Conservation (phyloP, 2,888 invertebrate species). For the Arrhopalites spinosus region DNA sequence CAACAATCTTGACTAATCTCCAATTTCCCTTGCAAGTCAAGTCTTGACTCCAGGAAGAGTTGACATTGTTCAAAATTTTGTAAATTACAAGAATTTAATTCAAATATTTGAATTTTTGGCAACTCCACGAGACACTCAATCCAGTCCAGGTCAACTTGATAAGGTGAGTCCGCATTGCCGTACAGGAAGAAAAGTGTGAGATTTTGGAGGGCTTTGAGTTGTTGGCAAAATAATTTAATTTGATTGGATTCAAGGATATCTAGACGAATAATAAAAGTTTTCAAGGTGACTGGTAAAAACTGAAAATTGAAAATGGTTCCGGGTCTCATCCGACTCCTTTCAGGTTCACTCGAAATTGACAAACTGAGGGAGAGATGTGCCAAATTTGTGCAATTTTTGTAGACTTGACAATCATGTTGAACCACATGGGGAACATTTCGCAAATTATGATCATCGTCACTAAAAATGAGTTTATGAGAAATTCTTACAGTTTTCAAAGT, state of each 20-base stretch:
- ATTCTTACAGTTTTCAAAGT: not conserved
- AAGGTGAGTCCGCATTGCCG: not conserved
- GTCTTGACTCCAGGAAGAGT: not conserved
- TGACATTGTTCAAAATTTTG: not conserved
- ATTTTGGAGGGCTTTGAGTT: not conserved
- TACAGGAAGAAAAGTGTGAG: not conserved
- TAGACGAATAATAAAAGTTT: not conserved
- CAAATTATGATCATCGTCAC: not conserved
- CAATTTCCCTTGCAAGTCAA: not conserved
- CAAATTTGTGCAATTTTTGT: not conserved
- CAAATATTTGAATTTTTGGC: conserved; percentile 12
- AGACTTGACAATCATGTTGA: not conserved
- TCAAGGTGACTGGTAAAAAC: not conserved
- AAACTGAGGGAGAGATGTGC: not conserved
- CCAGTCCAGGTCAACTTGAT: not conserved
- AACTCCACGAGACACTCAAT: not conserved
- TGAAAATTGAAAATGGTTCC: conserved; percentile 1
- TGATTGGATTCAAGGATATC: not conserved
- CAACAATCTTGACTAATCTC: not conserved
- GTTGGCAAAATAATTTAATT: not conserved
- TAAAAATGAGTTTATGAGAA: not conserved
- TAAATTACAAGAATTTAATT: not conserved
- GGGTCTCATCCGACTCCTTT: not conserved
- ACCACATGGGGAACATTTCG: not conserved
- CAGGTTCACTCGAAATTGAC: not conserved